phyloP scores from a whole-genome alignment of 2,888 invertebrate genomes.

The Drosophila pseudotakahashii region DNA sequence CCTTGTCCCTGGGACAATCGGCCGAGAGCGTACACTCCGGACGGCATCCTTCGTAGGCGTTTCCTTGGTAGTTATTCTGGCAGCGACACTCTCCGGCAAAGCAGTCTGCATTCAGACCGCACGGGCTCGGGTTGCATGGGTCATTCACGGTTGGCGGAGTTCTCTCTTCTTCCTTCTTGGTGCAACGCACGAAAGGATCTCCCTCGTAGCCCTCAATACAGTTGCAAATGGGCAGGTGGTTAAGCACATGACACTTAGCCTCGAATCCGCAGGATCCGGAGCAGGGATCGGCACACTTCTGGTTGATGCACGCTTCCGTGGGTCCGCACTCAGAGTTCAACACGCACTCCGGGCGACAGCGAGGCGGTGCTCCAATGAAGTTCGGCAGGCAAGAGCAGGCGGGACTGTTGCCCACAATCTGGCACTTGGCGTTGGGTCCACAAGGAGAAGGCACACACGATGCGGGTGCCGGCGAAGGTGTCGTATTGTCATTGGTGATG shows the following conservation, averaged over 20 bases:
- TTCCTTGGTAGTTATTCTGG: slow-evolving; percentile 90
- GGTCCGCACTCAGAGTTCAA: slow-evolving; percentile 92
- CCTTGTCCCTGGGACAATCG: slow-evolving; percentile 90
- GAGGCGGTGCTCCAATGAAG: slow-evolving; percentile 91
- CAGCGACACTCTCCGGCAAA: slow-evolving; percentile 93
- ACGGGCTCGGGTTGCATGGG: slow-evolving; percentile 94
- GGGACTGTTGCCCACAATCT: slow-evolving; percentile 89
- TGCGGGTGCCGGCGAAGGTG: slow-evolving; percentile 86
- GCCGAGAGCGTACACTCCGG: slow-evolving; percentile 93
- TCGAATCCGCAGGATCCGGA: slow-evolving; percentile 92
- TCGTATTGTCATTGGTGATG: slow-evolving; percentile 67
- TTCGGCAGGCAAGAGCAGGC: slow-evolving; percentile 92
- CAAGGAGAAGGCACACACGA: slow-evolving; percentile 93
- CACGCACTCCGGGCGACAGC: slow-evolving; percentile 92
- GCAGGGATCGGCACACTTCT: slow-evolving; percentile 93
- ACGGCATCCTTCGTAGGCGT: slow-evolving; percentile 90
- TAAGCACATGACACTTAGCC: slow-evolving; percentile 89
- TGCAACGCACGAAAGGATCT: slow-evolving; percentile 88
- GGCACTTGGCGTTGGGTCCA: slow-evolving; percentile 93
- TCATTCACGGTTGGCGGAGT: slow-evolving; percentile 83
- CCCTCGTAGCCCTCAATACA: slow-evolving; percentile 88
- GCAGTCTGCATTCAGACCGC: slow-evolving; percentile 93
- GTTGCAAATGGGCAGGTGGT: slow-evolving; percentile 90
- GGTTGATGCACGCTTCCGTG: slow-evolving; percentile 90
- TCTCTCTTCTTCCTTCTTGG: slow-evolving; percentile 85